Conservation (phyloP, 2,797 vertebrate species). For the Serranus cabrilla region DNA sequence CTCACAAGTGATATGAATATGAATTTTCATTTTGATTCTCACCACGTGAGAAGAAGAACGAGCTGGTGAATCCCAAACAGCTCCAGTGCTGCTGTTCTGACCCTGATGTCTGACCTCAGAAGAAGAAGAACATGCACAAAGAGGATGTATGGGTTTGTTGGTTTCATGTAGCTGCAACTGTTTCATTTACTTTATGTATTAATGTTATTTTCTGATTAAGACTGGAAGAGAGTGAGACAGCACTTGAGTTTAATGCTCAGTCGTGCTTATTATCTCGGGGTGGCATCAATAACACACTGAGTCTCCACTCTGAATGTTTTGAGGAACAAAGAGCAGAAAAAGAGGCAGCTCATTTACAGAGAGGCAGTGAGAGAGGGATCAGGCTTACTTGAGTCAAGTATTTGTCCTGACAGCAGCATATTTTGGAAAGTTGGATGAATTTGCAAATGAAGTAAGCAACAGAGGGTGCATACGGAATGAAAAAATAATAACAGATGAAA, state of each 20-base stretch:
- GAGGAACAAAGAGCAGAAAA: conserved; percentile 21
- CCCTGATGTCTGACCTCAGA: conserved; percentile 11
- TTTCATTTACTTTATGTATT: neutral
- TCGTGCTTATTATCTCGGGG: conserved; percentile 36
- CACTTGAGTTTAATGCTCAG: conserved; percentile 22
- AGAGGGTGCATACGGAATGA: conserved; percentile 18
- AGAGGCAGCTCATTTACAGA: conserved; percentile 40
- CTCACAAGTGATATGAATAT: neutral
- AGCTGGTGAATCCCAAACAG: conserved; percentile 14
- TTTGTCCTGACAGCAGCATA: conserved; percentile 43
- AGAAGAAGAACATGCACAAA: neutral
- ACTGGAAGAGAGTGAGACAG: conserved; percentile 26
- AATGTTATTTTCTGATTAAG: neutral
- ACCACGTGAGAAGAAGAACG: neutral
- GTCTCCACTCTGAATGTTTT: conserved; percentile 33
- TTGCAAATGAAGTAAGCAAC: conserved; percentile 30
- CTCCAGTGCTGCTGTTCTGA: conserved; percentile 8
- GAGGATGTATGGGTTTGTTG: neutral
- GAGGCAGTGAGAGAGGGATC: conserved; percentile 21
- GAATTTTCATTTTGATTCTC: conserved; percentile 13
- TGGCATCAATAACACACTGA: conserved; percentile 42
- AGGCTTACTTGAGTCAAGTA: conserved; percentile 22
- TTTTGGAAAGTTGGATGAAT: conserved; percentile 46
- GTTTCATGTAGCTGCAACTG: neutral
- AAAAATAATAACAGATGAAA: conserved; percentile 39